phyloP scores from a whole-genome alignment of 2,797 vertebrate species.

The Tenualosa ilisha region DNA sequence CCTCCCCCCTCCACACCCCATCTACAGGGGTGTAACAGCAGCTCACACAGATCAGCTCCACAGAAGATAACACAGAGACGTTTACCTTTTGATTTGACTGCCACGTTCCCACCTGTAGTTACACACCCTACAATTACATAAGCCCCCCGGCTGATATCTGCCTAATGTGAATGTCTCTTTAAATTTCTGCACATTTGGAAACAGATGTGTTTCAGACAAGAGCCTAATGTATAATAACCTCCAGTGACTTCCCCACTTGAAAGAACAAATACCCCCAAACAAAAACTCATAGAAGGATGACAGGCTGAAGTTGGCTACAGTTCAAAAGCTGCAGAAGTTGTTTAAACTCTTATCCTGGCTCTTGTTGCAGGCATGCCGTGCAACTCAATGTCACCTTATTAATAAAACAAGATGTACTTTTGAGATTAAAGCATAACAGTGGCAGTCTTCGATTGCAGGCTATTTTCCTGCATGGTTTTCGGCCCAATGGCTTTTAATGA shows the following conservation, averaged over 20 bases:
- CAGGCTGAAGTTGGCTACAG: neutral
- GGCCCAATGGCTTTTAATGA: too few species aligned
- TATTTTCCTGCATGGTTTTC: too few species aligned
- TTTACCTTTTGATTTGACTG: constrained; percentile 18
- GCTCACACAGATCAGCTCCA: neutral
- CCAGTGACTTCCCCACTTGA: neutral
- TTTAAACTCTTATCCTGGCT: neutral
- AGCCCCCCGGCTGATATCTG: neutral
- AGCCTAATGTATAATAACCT: constrained; percentile 19
- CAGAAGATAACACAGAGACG: neutral
- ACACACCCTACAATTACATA: neutral
- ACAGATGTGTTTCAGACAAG: constrained; percentile 19
- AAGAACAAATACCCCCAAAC: constrained; percentile 18
- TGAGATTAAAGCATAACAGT: neutral
- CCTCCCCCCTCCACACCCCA: neutral
- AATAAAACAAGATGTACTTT: neutral
- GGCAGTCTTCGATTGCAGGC: too few species aligned
- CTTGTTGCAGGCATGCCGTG: neutral
- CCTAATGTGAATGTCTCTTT: constrained; percentile 5
- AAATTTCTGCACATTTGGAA: constrained; percentile 19
- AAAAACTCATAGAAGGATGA: neutral
- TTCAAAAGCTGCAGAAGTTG: neutral
- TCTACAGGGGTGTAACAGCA: neutral
- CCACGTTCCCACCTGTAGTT: constrained; percentile 4
- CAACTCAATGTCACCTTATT: neutral